Evolutionary conservation across 1,140 invertebrate species (phyloP).

Genomic region (Anastrepha ludens): DNA sequence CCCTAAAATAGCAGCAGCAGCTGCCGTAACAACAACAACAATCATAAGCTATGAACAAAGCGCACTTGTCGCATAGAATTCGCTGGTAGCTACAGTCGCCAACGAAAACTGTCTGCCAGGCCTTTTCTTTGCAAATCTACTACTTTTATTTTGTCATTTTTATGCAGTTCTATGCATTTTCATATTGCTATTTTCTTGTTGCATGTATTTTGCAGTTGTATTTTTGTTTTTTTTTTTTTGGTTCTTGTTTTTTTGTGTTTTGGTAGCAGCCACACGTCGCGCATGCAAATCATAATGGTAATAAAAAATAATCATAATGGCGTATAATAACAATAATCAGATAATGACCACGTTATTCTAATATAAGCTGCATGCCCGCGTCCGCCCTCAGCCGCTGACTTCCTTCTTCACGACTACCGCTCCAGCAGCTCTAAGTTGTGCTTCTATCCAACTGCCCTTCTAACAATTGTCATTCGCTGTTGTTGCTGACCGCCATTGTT

Average conservation of each 20-base stretch:
- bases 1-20: background rate
- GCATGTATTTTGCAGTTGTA: background rate
- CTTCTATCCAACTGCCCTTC: background rate
- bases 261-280: slow-evolving; percentile 10
- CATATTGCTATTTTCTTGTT: background rate
- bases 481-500: slow-evolving; percentile 13
- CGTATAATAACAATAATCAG: slow-evolving; percentile 51
- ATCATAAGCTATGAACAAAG: background rate
- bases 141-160: background rate
- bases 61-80: slow-evolving; percentile 24
- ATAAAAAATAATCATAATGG: slow-evolving; percentile 52
- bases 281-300: slow-evolving; percentile 27
- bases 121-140: background rate
- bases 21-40: background rate
- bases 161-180: background rate
- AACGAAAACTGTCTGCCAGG: background rate
- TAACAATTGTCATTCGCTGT: background rate
- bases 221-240: background rate
- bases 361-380: background rate
- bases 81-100: background rate
- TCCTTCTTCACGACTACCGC: background rate
- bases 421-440: background rate
- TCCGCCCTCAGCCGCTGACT: background rate
- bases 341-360: slow-evolving; percentile 47
- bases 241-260: background rate